phyloP scores from a whole-genome alignment of 2,888 invertebrate species.

The Leptopterna dolabrata region DNA sequence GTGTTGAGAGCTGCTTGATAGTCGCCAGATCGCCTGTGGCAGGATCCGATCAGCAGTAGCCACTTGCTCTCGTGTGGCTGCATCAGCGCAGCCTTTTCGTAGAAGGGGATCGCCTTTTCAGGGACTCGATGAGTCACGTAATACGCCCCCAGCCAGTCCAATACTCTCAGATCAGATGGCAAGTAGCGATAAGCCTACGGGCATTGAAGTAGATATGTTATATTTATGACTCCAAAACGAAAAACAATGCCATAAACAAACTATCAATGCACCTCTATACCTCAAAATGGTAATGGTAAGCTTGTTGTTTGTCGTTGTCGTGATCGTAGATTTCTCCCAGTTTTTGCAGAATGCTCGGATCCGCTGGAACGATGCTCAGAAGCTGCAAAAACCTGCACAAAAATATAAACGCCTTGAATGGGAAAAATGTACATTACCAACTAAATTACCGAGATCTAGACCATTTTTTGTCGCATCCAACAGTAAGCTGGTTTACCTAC shows the following conservation, averaged over 20 bases:
- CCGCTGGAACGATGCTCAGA: slow-evolving; percentile 85
- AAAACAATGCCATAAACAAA: too few relatives aligned
- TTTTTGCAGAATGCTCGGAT: slow-evolving; percentile 88
- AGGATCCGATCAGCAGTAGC: slow-evolving; percentile 87
- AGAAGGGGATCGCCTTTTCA: slow-evolving; percentile 86
- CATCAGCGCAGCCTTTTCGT: slow-evolving; percentile 81
- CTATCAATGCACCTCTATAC: too few relatives aligned
- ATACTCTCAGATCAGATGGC: slow-evolving; percentile 79
- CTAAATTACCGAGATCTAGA: neutral
- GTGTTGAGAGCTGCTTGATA: slow-evolving; percentile 85
- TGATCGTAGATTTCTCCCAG: slow-evolving; percentile 91
- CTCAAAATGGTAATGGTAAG: slow-evolving; percentile 85
- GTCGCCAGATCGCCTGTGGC: slow-evolving; percentile 84
- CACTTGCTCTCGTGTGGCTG: slow-evolving; percentile 86
- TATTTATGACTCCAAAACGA: neutral
- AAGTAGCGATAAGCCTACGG: slow-evolving; percentile 77
- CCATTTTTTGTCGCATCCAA: too few relatives aligned
- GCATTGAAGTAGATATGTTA: neutral
- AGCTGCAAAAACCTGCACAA: slow-evolving; percentile 77
- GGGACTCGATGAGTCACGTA: slow-evolving; percentile 89
- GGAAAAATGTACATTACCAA: neutral
- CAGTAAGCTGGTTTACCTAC: slow-evolving; percentile 65
- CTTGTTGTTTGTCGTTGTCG: slow-evolving; percentile 91
- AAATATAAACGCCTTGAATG: neutral
- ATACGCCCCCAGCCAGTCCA: slow-evolving; percentile 90